These are phyloP conservation scores for Vanessa cardui DNA, from an alignment of 2,888 invertebrate genomes.

Conservation along the genomic window DNA sequence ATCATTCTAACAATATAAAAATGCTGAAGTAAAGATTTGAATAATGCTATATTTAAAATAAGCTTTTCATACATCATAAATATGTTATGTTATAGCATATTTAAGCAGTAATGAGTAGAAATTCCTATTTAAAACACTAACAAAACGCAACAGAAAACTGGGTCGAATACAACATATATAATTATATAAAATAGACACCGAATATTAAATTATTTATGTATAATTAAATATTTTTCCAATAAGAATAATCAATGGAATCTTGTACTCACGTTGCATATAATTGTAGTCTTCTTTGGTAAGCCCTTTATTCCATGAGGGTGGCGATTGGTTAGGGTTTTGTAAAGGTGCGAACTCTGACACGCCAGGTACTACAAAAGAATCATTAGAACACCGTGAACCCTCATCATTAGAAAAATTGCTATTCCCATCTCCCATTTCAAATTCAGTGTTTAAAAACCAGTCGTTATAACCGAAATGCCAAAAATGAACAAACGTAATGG, in stretches of 20 bases:
- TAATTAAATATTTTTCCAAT: too few species aligned
- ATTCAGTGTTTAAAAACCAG: constrained; percentile 62
- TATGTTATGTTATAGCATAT: too few species aligned
- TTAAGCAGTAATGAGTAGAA: too few species aligned
- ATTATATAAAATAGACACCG: too few species aligned
- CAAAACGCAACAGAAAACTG: too few species aligned
- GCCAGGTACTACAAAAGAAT: constrained; percentile 90
- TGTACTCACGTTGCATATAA: constrained; percentile 89
- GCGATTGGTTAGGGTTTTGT: constrained; percentile 81
- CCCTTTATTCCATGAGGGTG: constrained; percentile 86
- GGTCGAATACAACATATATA: too few species aligned
- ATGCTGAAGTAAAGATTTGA: too few species aligned
- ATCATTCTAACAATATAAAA: too few species aligned
- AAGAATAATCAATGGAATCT: constrained; percentile 13
- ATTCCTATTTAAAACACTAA: too few species aligned
- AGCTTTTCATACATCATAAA: too few species aligned
- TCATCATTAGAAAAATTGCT: constrained; percentile 57
- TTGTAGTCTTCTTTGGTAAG: constrained; percentile 88
- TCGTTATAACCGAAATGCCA: constrained; percentile 67
- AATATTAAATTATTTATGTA: too few species aligned
- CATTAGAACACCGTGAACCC: constrained; percentile 60
- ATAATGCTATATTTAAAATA: too few species aligned
- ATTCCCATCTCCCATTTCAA: constrained; percentile 63
- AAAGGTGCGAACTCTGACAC: constrained; percentile 91
- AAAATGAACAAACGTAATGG: constrained; percentile 51